Conservation (phyloP, 2,888 invertebrate species). For the Arctia plantaginis region DNA sequence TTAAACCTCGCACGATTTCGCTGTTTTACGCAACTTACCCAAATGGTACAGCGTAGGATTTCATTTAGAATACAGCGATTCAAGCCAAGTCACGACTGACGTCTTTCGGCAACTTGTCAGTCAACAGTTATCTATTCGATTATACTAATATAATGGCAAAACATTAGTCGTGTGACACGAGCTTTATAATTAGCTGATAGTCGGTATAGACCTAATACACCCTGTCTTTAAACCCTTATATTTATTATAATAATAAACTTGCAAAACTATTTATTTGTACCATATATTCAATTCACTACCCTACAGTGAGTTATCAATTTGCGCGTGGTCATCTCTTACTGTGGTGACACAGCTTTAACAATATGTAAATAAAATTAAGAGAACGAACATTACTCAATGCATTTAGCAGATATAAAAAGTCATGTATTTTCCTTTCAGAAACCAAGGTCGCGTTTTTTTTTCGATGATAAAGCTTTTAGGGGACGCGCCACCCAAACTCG, state of each 20-base stretch:
- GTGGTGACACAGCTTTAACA: slow-evolving; percentile 16
- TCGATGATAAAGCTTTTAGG: slow-evolving; percentile 69
- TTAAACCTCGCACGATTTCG: slow-evolving; percentile 52
- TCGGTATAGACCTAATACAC: slow-evolving; percentile 32
- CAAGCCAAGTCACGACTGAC: slow-evolving; percentile 67
- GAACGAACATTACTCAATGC: slow-evolving; percentile 68
- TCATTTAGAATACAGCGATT: slow-evolving; percentile 57
- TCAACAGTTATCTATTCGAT: slow-evolving; percentile 59
- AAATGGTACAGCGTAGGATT: slow-evolving; percentile 56
- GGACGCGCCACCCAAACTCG: slow-evolving; percentile 76
- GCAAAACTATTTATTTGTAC: slow-evolving; percentile 6
- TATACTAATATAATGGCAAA: slow-evolving; percentile 58
- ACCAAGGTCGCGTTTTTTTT: slow-evolving; percentile 57
- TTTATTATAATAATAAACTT: background rate
- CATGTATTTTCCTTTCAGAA: slow-evolving; percentile 57
- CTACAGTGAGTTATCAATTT: slow-evolving; percentile 10
- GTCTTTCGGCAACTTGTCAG: slow-evolving; percentile 64
- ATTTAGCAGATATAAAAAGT: slow-evolving; percentile 63
- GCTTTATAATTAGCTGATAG: slow-evolving; percentile 53
- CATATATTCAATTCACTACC: background rate
- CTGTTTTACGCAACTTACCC: slow-evolving; percentile 55
- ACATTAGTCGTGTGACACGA: slow-evolving; percentile 56
- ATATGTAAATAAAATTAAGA: slow-evolving; percentile 59
- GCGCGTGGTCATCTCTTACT: slow-evolving; percentile 18
- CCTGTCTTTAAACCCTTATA: background rate